Base-by-base conservation (phyloP, 2,888 invertebrate genomes). In the Agriotes lineatus region DNA sequence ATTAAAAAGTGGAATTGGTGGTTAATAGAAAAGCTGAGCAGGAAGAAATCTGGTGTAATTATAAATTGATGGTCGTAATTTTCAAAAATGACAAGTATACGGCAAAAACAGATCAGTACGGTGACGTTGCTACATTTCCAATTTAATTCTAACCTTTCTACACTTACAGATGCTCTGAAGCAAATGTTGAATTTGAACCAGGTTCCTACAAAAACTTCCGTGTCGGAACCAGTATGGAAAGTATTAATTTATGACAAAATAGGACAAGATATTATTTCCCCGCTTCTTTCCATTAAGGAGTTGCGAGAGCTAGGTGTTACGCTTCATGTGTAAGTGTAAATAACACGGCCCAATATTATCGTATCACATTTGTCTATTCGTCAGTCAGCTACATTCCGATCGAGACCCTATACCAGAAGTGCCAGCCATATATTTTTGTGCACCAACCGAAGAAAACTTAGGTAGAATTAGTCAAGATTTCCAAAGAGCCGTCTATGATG, bases 251-350 rank as follows among this genome's bases (percentile, higher is more conserved):
- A 98, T 81, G 99, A 99, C 83, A 90, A 95, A 78, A 91, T 94
- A 75, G 99, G 99, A 2, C 99, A 99, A 86, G 99, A 99, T 82
- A 97, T 99, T 56, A 97, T 99, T 78, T 97, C 99, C 10, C 99
- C 99, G 0, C 85, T 99, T 59, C 90, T 99, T 80, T 95, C 97
- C 16, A 93, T 99, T 14, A 97, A 97, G 84, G 98, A 99, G 81
- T 87, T 99, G 2, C 85, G 99, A 77, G 98, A 99, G 83, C 86
- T 96, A 79, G 99, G 99, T 71, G 96, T 99, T 42, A 99, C 99
- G 35, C 88, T 99, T 69, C 98, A 99, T 88, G 91, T 99, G 96
- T 97, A 88, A 89, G 91, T 88, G 37, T 25, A 25, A 5, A 25
- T 25, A 25, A n/a, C n/a, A n/a, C n/a, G n/a, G n/a, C n/a, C n/a